phyloP scores from a whole-genome alignment of 2,888 invertebrate species.

The Elmis aenea region DNA sequence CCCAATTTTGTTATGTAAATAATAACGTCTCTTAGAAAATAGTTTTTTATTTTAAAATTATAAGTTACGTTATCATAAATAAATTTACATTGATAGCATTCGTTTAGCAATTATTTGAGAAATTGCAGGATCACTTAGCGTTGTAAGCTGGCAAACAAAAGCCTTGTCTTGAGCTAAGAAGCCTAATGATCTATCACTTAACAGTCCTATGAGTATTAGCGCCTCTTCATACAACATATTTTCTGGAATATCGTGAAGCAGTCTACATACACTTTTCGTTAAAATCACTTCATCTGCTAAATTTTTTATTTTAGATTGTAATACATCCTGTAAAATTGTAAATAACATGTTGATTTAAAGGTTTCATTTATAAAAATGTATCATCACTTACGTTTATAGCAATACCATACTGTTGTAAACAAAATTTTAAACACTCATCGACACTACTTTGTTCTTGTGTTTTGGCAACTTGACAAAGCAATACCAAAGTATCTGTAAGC shows the following conservation, averaged over 20 bases:
- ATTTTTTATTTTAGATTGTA: constrained; percentile 14
- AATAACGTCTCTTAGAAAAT: background rate
- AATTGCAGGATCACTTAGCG: constrained; percentile 32
- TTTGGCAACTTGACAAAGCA: constrained; percentile 34
- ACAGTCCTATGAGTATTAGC: constrained; percentile 30
- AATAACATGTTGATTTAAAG: constrained; percentile 2
- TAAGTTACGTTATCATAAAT: constrained; percentile 1
- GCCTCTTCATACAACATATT: constrained; percentile 34
- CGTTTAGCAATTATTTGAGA: constrained; percentile 33
- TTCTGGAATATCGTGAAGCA: constrained; percentile 34
- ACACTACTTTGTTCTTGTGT: constrained; percentile 32
- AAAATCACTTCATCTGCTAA: constrained; percentile 27
- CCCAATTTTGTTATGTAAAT: background rate
- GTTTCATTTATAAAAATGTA: background rate
- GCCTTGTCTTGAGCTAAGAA: constrained; percentile 30
- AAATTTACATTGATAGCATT: constrained; percentile 18
- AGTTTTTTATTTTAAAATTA: background rate
- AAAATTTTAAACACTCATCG: constrained; percentile 31
- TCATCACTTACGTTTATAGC: constrained; percentile 31
- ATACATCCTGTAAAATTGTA: constrained; percentile 20
- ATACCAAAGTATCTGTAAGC: constrained; percentile 33
- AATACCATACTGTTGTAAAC: constrained; percentile 34
- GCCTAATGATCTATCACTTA: constrained; percentile 34
- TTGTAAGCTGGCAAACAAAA: constrained; percentile 33
- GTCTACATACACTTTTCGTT: constrained; percentile 31